Evolutionary conservation across 2,888 invertebrate genomes (phyloP).

Genomic region (Mantis religiosa): DNA sequence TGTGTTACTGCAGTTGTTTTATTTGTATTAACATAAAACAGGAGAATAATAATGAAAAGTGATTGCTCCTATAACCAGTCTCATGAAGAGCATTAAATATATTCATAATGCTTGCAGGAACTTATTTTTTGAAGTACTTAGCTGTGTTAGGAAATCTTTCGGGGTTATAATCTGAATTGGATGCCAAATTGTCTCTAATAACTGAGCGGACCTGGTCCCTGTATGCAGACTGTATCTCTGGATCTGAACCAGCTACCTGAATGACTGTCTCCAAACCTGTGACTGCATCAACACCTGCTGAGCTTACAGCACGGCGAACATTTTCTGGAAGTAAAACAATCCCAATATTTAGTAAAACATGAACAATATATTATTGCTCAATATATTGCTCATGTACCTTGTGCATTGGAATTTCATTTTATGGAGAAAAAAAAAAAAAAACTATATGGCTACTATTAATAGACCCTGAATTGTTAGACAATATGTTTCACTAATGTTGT

Average conservation of each 20-base stretch:
- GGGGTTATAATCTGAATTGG: constrained; percentile 48
- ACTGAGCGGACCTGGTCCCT: constrained; percentile 49
- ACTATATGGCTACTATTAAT: no score
- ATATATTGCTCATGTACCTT: no score
- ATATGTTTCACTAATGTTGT: no score
- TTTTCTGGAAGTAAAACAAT: constrained; percentile 37
- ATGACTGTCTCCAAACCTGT: constrained; percentile 48
- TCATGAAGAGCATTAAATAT: neutral
- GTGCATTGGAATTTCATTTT: no score
- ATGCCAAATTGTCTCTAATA: constrained; percentile 47
- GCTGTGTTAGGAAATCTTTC: constrained; percentile 47
- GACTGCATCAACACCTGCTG: constrained; percentile 49
- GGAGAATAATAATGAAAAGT: neutral
- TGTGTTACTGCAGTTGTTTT: neutral
- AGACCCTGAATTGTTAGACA: no score
- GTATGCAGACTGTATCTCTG: constrained; percentile 51
- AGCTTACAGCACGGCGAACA: constrained; percentile 47
- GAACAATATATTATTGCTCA: no score
- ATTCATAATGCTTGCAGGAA: neutral
- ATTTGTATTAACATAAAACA: neutral
- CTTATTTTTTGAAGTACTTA: constrained; percentile 40
- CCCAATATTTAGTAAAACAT: neutral
- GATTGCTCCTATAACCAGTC: neutral
- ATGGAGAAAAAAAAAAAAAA: no score
- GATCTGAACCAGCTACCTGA: constrained; percentile 48